These are phyloP conservation scores for Cydia amplana DNA, from an alignment of 1,140 invertebrate species.

Conservation along the genomic window DNA sequence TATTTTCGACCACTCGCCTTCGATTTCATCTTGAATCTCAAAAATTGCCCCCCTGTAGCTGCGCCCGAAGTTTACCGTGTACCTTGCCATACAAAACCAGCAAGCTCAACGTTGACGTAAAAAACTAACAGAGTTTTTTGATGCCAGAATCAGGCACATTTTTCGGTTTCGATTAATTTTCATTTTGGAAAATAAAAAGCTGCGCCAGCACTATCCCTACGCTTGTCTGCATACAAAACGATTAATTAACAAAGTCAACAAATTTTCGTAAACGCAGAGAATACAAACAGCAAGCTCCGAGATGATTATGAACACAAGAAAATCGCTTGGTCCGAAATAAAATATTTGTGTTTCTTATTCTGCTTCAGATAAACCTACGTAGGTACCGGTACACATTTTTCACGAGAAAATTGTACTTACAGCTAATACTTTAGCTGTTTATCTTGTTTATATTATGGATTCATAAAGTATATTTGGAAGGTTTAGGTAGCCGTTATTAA, in stretches of 20 bases:
- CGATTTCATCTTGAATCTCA: too few species aligned
- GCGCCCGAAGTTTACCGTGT: background rate
- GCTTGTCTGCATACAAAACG: constrained; percentile 65
- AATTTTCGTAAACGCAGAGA: constrained; percentile 55
- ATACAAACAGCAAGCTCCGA: constrained; percentile 53
- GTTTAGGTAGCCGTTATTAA: too few species aligned
- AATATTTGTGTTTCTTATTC: constrained; percentile 50
- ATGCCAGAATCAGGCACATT: constrained; percentile 14
- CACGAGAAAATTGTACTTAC: background rate
- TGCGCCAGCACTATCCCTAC: constrained; percentile 40
- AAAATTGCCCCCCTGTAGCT: background rate
- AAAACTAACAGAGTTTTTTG: constrained; percentile 31
- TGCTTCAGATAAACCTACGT: constrained; percentile 29
- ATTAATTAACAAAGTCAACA: constrained; percentile 72
- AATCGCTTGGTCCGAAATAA: constrained; percentile 46
- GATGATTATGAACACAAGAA: constrained; percentile 51
- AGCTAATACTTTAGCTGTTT: constrained; percentile 4
- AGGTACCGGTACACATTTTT: constrained; percentile 11
- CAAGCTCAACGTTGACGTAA: constrained; percentile 5
- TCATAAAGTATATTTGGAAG: background rate
- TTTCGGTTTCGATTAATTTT: constrained; percentile 36
- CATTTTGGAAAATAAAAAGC: constrained; percentile 44
- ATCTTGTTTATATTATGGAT: background rate
- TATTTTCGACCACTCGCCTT: too few species aligned
- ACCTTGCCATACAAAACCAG: background rate